These are phyloP conservation scores for Remorina albescens DNA, from an alignment of 2,797 vertebrate genomes.

Conservation along the genomic window DNA sequence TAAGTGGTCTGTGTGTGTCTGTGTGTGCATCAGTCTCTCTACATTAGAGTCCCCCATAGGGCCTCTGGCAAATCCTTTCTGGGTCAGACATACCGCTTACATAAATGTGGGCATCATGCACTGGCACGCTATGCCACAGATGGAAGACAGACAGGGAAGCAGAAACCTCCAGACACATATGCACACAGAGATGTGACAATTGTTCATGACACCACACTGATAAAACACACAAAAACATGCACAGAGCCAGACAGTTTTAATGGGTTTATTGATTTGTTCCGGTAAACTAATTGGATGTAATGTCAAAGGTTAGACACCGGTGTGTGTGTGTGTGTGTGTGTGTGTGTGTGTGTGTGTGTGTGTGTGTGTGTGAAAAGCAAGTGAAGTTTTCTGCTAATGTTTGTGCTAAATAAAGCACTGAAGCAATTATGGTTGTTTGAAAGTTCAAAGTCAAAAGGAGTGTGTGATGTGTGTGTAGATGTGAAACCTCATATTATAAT, in stretches of 20 bases:
- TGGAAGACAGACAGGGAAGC: slow-evolving; percentile 41
- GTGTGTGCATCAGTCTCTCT: slow-evolving; percentile 54
- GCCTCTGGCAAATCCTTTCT: slow-evolving; percentile 76
- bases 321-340: slow-evolving; percentile 12
- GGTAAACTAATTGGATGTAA: slow-evolving; percentile 50
- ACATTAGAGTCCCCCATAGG: slow-evolving; percentile 53
- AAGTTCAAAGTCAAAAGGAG: slow-evolving; percentile 8
- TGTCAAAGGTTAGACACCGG: slow-evolving; percentile 48
- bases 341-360: slow-evolving; percentile 18
- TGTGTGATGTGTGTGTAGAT: slow-evolving; percentile 16
- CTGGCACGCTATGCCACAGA: slow-evolving; percentile 59
- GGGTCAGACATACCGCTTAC: slow-evolving; percentile 74
- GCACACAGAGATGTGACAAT: slow-evolving; percentile 5
- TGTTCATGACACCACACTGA: slow-evolving; percentile 16
- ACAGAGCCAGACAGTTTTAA: slow-evolving; percentile 43
- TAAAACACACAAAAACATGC: slow-evolving; percentile 15
- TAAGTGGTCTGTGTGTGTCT: slow-evolving; percentile 44
- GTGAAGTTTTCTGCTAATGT: slow-evolving; percentile 1
- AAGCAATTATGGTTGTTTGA: slow-evolving; percentile 10
- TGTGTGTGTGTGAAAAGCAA: too few species aligned
- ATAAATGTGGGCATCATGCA: slow-evolving; percentile 64
- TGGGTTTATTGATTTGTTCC: slow-evolving; percentile 57
- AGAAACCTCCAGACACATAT: slow-evolving; percentile 9
- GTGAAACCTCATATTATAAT: slow-evolving; percentile 54
- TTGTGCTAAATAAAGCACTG: slow-evolving; percentile 11